phyloP scores from a whole-genome alignment of 2,888 invertebrate species.

The Acrobasis suavella region DNA sequence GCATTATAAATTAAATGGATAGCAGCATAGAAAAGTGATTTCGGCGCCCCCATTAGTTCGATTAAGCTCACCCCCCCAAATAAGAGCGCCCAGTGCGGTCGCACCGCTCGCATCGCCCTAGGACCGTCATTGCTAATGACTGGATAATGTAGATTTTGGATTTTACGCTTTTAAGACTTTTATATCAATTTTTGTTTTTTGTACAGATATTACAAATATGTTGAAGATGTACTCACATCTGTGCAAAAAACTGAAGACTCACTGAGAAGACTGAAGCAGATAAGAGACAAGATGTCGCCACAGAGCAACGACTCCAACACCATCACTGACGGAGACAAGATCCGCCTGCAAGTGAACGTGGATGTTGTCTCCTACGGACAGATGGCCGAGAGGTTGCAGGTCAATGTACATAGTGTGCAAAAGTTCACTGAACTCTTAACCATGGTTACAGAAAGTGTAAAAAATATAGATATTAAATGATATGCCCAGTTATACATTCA shows the following conservation, averaged over 20 bases:
- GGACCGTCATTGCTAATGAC: too few species aligned
- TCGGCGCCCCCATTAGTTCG: too few species aligned
- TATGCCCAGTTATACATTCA: constrained; percentile 64
- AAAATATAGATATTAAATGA: constrained; percentile 81
- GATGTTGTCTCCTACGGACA: constrained; percentile 90
- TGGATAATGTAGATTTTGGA: too few species aligned
- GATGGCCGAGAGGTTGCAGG: constrained; percentile 80
- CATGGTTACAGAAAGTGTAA: constrained; percentile 85
- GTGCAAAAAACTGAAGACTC: constrained; percentile 98
- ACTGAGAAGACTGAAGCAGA: constrained; percentile 92
- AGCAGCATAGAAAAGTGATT: too few species aligned
- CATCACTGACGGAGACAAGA: constrained; percentile 96
- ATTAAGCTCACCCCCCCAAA: too few species aligned
- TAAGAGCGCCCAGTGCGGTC: too few species aligned
- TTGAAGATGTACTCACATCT: constrained; percentile 94
- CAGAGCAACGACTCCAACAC: constrained; percentile 79
- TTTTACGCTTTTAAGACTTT: too few species aligned
- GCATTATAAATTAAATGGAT: too few species aligned
- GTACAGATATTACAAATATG: constrained; percentile 86
- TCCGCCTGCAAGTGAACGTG: constrained; percentile 92
- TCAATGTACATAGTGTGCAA: constrained; percentile 81
- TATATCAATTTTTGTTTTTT: background rate
- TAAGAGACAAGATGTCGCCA: constrained; percentile 83
- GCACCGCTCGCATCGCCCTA: too few species aligned
- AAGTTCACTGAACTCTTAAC: constrained; percentile 83